Conservation (phyloP, 2,113 vertebrate species). For the Leucopternis melanops region DNA sequence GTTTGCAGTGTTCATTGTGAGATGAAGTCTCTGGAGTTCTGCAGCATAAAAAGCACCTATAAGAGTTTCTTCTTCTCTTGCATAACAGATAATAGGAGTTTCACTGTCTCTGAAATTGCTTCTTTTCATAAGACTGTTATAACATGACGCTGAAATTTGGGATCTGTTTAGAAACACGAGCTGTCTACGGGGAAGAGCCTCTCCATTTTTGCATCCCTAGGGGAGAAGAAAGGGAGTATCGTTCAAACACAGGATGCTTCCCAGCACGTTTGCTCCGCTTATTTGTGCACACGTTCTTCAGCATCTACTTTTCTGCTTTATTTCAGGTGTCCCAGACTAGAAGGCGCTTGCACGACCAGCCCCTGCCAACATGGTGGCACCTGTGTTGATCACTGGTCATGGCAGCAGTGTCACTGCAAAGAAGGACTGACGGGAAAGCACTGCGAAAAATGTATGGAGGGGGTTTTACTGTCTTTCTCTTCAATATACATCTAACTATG, state of each 20-base stretch:
- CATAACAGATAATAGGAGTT: neutral
- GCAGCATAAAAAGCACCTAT: neutral
- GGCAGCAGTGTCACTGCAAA: conserved; percentile 90
- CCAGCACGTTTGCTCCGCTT: neutral
- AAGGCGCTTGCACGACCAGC: conserved; percentile 82
- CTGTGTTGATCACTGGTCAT: conserved; percentile 92
- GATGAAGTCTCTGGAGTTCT: neutral
- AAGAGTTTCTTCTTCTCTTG: neutral
- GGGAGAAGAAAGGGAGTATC: neutral
- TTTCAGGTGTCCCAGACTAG: conserved; percentile 89
- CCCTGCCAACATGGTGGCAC: conserved; percentile 90
- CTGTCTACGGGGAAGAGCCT: neutral
- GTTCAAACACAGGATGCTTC: neutral
- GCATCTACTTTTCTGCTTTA: neutral
- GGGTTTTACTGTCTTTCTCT: neutral
- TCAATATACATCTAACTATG: neutral
- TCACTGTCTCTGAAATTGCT: neutral
- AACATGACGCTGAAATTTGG: neutral
- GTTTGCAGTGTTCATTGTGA: neutral
- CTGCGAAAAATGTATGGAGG: conserved; percentile 90
- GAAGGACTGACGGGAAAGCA: conserved; percentile 89
- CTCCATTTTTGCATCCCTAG: neutral
- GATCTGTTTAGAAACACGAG: neutral
- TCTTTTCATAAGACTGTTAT: neutral
- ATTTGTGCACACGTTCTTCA: neutral